Conservation (phyloP, 1,140 invertebrate genomes). For the Caenorhabditis tropicalis region DNA sequence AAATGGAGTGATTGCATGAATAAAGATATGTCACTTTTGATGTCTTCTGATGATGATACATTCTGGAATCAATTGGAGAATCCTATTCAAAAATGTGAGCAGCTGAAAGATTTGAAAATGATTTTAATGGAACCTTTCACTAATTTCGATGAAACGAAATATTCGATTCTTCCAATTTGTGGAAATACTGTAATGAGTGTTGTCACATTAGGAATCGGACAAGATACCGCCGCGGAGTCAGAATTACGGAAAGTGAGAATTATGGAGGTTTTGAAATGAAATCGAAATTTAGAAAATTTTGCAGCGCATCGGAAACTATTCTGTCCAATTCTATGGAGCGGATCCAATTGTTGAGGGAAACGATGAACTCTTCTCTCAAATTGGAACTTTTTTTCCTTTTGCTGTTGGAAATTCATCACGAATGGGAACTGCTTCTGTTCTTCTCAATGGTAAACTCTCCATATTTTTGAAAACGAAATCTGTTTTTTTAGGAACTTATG, state of each 20-base stretch:
- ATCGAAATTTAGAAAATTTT: not conserved
- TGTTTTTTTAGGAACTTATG: not conserved
- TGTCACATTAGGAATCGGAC: slow-evolving; percentile 29
- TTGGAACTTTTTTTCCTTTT: slow-evolving; percentile 26
- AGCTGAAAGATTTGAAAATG: not conserved
- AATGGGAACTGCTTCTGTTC: slow-evolving; percentile 1
- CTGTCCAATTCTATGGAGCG: not conserved
- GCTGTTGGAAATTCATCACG: not conserved
- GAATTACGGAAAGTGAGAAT: not conserved
- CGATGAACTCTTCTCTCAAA: not conserved
- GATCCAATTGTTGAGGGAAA: slow-evolving; percentile 19
- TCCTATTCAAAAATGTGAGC: not conserved
- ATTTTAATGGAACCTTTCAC: not conserved
- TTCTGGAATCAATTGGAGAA: not conserved
- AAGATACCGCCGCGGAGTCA: slow-evolving; percentile 17
- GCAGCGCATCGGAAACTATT: not conserved
- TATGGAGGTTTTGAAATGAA: too few relatives aligned
- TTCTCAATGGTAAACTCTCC: not conserved
- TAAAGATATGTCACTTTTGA: not conserved
- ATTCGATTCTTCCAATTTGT: slow-evolving; percentile 12
- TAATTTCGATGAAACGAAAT: not conserved
- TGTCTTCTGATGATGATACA: not conserved
- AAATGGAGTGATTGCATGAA: not conserved
- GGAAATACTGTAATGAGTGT: not conserved
- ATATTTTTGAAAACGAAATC: not conserved